Conservation (phyloP, 2,888 invertebrate species). For the Lampropteryx suffumata region DNA sequence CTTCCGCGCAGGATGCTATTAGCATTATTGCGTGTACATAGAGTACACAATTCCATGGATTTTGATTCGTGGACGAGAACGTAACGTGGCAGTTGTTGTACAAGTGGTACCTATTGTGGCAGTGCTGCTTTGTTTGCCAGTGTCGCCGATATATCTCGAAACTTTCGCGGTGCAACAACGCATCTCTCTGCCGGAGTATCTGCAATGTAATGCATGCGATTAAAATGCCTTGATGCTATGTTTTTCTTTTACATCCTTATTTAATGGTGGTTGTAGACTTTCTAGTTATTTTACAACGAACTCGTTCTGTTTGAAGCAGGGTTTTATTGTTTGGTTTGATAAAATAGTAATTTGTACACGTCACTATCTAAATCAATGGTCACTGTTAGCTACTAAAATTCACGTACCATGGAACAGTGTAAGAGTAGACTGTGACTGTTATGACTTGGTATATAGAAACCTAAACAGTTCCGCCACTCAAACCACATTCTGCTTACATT, state of each 20-base stretch:
- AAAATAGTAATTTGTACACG: too few relatives aligned
- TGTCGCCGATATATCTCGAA: constrained; percentile 78
- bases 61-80: constrained; percentile 31
- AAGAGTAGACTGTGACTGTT: too few relatives aligned
- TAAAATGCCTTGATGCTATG: constrained; percentile 31
- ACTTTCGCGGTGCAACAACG: constrained; percentile 67
- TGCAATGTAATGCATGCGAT: constrained; percentile 43
- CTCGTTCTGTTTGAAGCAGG: too few relatives aligned
- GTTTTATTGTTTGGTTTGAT: too few relatives aligned
- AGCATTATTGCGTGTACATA: constrained; percentile 46
- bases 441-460: too few relatives aligned
- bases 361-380: too few relatives aligned
- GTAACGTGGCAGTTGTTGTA: constrained; percentile 52
- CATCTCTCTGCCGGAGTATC: constrained; percentile 49
- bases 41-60: constrained; percentile 40
- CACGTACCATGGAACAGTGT: too few relatives aligned
- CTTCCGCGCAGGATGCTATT: constrained; percentile 34
- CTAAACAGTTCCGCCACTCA: neutral
- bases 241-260: neutral
- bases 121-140: constrained; percentile 70
- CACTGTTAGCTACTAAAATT: too few relatives aligned
- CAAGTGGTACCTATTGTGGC: constrained; percentile 69
- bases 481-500: neutral
- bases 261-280: too few relatives aligned
- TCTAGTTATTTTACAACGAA: too few relatives aligned